Evolutionary conservation across 2,888 invertebrate genomes (phyloP).

Genomic region (Amphipyra tragopoginis): DNA sequence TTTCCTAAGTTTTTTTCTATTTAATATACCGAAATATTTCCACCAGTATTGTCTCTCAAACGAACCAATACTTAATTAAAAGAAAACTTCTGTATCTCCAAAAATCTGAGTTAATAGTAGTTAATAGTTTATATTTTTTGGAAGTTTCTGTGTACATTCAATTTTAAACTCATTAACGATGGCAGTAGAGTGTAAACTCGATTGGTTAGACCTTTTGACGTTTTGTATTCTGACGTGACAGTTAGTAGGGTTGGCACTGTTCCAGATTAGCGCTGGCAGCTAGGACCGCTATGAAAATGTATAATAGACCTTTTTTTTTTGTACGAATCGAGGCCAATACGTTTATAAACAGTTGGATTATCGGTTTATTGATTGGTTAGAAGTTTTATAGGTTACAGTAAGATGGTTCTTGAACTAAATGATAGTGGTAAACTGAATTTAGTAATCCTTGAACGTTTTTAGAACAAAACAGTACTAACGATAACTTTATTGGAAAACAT

Average conservation of each 20-base stretch:
- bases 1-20: too few species aligned
- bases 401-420: neutral
- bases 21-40: too few species aligned
- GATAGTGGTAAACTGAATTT: neutral
- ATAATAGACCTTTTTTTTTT: slow-evolving; percentile 59
- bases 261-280: slow-evolving; percentile 57
- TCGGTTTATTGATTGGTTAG: slow-evolving; percentile 22
- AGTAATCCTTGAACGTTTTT: too few species aligned
- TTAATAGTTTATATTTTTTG: neutral
- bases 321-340: slow-evolving; percentile 60
- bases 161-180: slow-evolving; percentile 46
- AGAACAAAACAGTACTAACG: too few species aligned
- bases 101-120: too few species aligned
- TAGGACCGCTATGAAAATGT: slow-evolving; percentile 61
- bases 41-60: neutral
- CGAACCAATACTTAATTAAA: neutral
- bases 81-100: neutral
- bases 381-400: neutral
- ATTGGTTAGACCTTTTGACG: slow-evolving; percentile 48
- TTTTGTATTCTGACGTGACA: slow-evolving; percentile 45
- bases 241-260: slow-evolving; percentile 61
- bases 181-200: slow-evolving; percentile 48
- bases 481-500: too few species aligned
- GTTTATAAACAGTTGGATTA: slow-evolving; percentile 37
- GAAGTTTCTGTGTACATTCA: neutral